Conservation (phyloP, 1,140 invertebrate genomes). For the Conopomorpha cramerella region DNA sequence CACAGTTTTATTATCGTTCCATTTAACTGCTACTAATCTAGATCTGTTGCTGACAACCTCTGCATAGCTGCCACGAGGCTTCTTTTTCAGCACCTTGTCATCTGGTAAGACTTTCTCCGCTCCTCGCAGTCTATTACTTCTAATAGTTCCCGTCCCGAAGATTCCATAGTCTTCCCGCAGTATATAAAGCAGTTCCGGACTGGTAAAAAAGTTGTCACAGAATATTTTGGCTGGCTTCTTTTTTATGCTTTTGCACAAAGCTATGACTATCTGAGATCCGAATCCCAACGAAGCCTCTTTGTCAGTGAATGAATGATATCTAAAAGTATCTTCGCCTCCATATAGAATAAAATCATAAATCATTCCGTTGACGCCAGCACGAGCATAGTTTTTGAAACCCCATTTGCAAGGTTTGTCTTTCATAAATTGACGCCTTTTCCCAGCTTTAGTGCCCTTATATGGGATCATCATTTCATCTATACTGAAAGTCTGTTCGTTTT, state of each 20-base stretch:
- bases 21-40: no score
- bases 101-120: neutral
- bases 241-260: neutral
- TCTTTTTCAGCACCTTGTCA: constrained; percentile 2
- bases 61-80: no score
- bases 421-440: constrained; percentile 6
- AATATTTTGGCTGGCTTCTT: neutral
- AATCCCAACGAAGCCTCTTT: neutral
- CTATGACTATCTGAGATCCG: neutral
- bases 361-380: no score
- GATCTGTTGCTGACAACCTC: no score
- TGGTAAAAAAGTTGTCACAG: constrained; percentile 1
- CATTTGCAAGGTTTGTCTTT: constrained; percentile 3
- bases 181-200: neutral
- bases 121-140: neutral
- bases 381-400: constrained; percentile 28
- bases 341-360: constrained; percentile 33
- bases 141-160: neutral
- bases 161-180: constrained; percentile 1
- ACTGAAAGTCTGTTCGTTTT: no score
- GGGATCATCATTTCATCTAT: no score
- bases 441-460: constrained; percentile 33
- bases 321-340: constrained; percentile 5
- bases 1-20: no score
- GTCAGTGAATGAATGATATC: neutral